A percentile compares a stretch with the other conserved stretches of the same genome.
Evolutionary conservation across 2,888 invertebrate genomes (phyloP).

Genomic region (Petrophora chlorosata): DNA sequence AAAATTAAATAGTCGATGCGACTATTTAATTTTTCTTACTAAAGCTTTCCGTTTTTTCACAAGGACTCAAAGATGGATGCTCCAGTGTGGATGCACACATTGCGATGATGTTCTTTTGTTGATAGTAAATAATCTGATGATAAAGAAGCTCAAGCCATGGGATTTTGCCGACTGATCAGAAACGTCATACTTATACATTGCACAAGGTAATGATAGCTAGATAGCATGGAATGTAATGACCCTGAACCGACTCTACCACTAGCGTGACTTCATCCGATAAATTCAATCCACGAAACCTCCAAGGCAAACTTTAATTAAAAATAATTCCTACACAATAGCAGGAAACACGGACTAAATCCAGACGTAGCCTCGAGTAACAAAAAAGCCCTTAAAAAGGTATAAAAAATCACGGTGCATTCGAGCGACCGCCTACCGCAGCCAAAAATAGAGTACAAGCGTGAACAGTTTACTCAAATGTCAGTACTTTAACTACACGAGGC

Average conservation of each 20-base stretch:
- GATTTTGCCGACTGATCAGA: too few relatives aligned
- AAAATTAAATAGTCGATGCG: too few relatives aligned
- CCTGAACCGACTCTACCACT: not conserved
- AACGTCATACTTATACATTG: too few relatives aligned
- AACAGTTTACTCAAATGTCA: conserved; percentile 1
- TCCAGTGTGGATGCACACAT: too few relatives aligned
- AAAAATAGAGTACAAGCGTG: conserved; percentile 66
- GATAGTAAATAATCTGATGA: too few relatives aligned
- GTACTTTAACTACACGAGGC: conserved; percentile 12
- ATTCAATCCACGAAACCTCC: conserved; percentile 9
- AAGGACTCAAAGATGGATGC: too few relatives aligned
- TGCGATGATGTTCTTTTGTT: too few relatives aligned
- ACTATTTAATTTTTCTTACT: too few relatives aligned
- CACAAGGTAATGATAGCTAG: too few relatives aligned
- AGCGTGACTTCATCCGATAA: conserved; percentile 12
- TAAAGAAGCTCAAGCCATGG: too few relatives aligned
- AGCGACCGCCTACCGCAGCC: conserved; percentile 82
- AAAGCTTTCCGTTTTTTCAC: too few relatives aligned
- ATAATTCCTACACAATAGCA: conserved; percentile 69
- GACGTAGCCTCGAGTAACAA: conserved; percentile 67
- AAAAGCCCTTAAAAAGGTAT: conserved; percentile 65
- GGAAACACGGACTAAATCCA: conserved; percentile 74
- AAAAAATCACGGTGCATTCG: conserved; percentile 70
- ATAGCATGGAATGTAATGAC: too few relatives aligned
- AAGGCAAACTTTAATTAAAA: conserved; percentile 56